Percentiles rank a stretch among this genome's conserved stretches.
Conservation (phyloP, 2,888 invertebrate species). For the Orthonevra nobilis region DNA sequence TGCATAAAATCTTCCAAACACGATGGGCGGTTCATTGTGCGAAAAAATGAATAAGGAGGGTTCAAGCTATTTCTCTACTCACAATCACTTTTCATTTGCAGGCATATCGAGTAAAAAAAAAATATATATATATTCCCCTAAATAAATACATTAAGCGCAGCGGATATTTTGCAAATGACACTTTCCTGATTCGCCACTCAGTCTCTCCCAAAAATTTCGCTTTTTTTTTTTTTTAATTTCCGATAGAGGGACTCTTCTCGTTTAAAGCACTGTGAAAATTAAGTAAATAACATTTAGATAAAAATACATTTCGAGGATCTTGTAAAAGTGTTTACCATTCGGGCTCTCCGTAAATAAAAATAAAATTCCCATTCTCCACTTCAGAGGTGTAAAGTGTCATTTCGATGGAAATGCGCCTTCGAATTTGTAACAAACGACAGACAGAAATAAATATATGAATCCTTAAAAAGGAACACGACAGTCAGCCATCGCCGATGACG, state of each 20-base stretch:
- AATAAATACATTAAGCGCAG: slow-evolving; percentile 67
- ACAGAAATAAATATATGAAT: slow-evolving; percentile 53
- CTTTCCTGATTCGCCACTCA: slow-evolving; percentile 45
- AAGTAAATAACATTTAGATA: slow-evolving; percentile 69
- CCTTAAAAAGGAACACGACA: slow-evolving; percentile 38
- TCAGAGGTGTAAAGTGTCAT: slow-evolving; percentile 48
- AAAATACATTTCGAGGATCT: slow-evolving; percentile 62
- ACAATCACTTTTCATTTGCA: slow-evolving; percentile 34
- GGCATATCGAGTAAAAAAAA: slow-evolving; percentile 21
- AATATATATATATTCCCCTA: slow-evolving; percentile 40
- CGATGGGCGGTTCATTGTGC: slow-evolving; percentile 21
- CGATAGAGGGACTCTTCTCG: slow-evolving; percentile 7
- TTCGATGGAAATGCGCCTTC: slow-evolving; percentile 53
- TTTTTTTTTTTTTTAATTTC: slow-evolving; percentile 30
- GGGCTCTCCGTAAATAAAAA: no score
- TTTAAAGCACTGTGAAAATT: slow-evolving; percentile 50
- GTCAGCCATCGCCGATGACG: slow-evolving; percentile 34
- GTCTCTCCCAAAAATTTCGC: not conserved
- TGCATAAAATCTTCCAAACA: slow-evolving; percentile 40
- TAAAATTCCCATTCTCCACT: slow-evolving; percentile 5
- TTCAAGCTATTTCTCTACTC: slow-evolving; percentile 2
- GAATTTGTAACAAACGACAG: slow-evolving; percentile 60
- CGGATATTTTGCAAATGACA: slow-evolving; percentile 67
- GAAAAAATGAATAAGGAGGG: slow-evolving; percentile 6
- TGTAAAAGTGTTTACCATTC: slow-evolving; percentile 58